phyloP scores from a whole-genome alignment of 2,797 vertebrate genomes.

The Epinephelus coioides region DNA sequence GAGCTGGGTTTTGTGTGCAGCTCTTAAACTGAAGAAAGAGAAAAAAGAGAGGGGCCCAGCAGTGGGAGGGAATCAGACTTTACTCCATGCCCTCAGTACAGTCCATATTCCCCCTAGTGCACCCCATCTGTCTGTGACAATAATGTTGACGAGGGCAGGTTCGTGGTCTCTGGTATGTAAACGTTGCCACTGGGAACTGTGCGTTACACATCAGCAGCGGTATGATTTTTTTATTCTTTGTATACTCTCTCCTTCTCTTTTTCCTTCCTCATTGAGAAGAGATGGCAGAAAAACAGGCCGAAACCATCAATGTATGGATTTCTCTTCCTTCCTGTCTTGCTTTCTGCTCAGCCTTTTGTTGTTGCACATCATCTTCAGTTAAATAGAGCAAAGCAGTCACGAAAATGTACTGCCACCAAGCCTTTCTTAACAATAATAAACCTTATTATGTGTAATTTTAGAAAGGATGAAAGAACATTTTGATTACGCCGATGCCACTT shows the following conservation, averaged over 20 bases:
- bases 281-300: conserved; percentile 10
- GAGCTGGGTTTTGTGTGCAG: conserved; percentile 78
- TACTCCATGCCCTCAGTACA: conserved; percentile 58
- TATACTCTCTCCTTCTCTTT: conserved; percentile 4
- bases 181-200: conserved; percentile 64
- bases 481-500: not conserved
- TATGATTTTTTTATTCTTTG: conserved; percentile 15
- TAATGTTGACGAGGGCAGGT: conserved; percentile 73
- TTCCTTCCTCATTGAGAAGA: conserved; percentile 2
- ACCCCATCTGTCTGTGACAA: conserved; percentile 78
- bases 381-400: not conserved
- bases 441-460: not conserved
- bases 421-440: conserved; percentile 5
- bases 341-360: conserved; percentile 21
- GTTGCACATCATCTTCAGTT: not conserved
- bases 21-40: conserved; percentile 72
- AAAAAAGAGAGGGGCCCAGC: conserved; percentile 68
- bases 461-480: not conserved
- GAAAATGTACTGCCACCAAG: not conserved
- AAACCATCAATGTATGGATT: conserved; percentile 11
- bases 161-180: conserved; percentile 71
- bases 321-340: conserved; percentile 10
- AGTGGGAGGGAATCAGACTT: conserved; percentile 65
- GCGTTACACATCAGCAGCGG: conserved; percentile 22
- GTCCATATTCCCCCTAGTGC: conserved; percentile 60